Base-by-base conservation (phyloP, 2,888 invertebrate species). In the Galerucella pusilla region DNA sequence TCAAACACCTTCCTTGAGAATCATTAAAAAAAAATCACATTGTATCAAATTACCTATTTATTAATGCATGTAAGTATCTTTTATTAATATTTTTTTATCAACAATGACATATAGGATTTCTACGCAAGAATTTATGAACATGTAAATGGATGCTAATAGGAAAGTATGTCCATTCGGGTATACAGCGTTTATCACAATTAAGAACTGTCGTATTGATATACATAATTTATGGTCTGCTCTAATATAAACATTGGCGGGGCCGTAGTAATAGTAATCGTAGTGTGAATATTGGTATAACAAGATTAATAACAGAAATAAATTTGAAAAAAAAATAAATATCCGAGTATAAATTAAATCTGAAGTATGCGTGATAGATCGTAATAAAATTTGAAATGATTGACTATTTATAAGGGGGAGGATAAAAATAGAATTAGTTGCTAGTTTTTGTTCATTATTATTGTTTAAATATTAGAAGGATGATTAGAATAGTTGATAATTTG, bases 101-200 rank as follows among this genome's bases (percentile, higher is more conserved):
- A 6, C 52, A 14, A 46, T 73, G 73, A 75, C 72, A 69, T 46
- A 57, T 68, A 60, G 52, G 35, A 35, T 63, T 71, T 68, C 46
- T 45, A 61, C 42, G 66, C 71, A 71, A 74, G 67, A 71, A 77
- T 75, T 73, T 76, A 79, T 79, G 78, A 80, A 78, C 78, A 78
- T 78, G 80, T 81, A 81, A 82, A 82, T 81, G 81, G 80, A 81
- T 81, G 81, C 79, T 82, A 82, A 81, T 83, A 80, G 81, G 81
- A 75, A 78, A 77, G 77, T 76, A 74, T 75, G 79, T 77, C 78
- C 75, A 74, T 80, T 78, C 77, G 71, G 72, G 77, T 80, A 79
- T 82, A 80, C 77, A 74, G 78, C 81, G 78, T 84, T 82, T 81
- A 83, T 83, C 82, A 84, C 83, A 84, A 84, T 84, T 84, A 84